Evolutionary conservation across 2,797 vertebrate genomes (phyloP).

Genomic region (Rhabdophis nuchalis): DNA sequence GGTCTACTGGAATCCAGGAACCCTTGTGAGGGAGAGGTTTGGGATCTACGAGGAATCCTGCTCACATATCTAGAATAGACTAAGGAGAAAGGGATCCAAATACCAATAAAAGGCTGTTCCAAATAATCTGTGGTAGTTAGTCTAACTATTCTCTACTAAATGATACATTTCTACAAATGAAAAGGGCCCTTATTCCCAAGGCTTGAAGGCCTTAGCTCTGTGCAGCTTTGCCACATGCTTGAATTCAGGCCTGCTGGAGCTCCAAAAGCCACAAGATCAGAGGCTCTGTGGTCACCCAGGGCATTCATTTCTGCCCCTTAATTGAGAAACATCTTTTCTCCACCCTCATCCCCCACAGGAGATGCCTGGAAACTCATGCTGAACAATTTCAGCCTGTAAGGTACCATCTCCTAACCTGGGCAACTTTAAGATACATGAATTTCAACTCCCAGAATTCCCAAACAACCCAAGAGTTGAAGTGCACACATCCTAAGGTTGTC

Average conservation of each 20-base stretch:
- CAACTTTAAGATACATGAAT: neutral
- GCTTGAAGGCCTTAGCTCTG: neutral
- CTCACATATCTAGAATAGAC: neutral
- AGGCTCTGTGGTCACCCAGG: neutral
- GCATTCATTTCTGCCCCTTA: neutral
- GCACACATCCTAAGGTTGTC: neutral
- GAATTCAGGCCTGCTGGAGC: neutral
- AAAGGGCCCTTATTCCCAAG: neutral
- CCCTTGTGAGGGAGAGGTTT: neutral
- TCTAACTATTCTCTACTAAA: neutral
- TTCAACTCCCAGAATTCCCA: neutral
- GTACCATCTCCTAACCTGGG: neutral
- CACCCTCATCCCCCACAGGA: neutral
- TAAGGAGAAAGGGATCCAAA: neutral
- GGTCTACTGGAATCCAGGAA: neutral
- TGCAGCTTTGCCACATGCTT: neutral
- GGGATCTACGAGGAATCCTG: neutral
- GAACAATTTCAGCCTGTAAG: neutral
- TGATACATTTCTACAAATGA: neutral
- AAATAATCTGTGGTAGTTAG: neutral
- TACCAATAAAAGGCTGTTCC: neutral
- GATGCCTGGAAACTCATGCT: neutral
- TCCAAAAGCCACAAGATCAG: neutral
- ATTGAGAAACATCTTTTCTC: neutral
- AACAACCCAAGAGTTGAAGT: neutral